Evolutionary conservation across 2,797 vertebrate genomes (phyloP), one percentile per base, ranked within the genome.

Genomic region (Glyptemys insculpta): DNA sequence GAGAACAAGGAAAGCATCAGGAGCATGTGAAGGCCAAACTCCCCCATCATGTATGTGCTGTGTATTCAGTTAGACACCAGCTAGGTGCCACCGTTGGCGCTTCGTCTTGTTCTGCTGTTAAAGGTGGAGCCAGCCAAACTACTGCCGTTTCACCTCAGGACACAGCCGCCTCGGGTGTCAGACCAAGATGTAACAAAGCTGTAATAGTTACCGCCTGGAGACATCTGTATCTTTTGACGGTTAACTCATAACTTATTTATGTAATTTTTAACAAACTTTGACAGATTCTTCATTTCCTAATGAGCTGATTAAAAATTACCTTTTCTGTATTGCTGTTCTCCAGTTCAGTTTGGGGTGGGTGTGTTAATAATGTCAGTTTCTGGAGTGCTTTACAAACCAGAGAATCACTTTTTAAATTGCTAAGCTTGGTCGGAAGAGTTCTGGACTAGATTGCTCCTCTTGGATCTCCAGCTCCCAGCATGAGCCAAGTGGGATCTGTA

Each of bases 191-290:
- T 37, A 47, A 56, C 15, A 9, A 47, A 72, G 47, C 34, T 27
- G n/a, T 49, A 10, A 41, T 68, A 49, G 50, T 95, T 94, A 87
- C 89, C 81, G n/a, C 94, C 0, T 0, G 1, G 1, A 93, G 82
- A 76, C 81, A 94, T 53, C 91, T 96, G 65, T 86, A 90, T 87
- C 82, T 93, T 80, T 87, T 76, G 79, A 44, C 68, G 16, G 65
- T 88, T 93, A 86, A 76, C 76, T 90, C 84, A 4, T 93, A 94
- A 97, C n/a, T 97, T 96, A 96, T 94, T 94, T 95, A 83, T 96
- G 83, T 0, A 5, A 91, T 54, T 96, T 96, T 87, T 94, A 86
- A 95, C 76, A 37, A 90, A 54, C 72, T 94, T 72, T 93, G 89
- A 90, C 85, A 79, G 79, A 89, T 87, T 96, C 41, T 74, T 90